Evolutionary conservation across 2,797 vertebrate species (phyloP).

Genomic region (Scolopax bukidnonensis): DNA sequence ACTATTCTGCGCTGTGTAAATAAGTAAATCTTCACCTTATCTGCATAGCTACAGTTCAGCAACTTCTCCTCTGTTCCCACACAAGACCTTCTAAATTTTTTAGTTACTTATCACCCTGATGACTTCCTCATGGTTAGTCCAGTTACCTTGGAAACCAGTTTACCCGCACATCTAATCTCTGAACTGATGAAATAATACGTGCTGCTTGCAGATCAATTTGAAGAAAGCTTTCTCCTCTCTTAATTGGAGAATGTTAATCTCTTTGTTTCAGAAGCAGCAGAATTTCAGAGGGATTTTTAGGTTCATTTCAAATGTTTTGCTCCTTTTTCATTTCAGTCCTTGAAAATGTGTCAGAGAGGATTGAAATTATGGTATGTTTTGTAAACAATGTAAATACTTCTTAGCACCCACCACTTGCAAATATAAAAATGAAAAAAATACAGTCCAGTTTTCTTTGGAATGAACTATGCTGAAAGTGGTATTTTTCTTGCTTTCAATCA

Average conservation of each 20-base stretch:
- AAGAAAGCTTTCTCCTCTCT: conserved; percentile 19
- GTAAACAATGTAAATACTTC: background rate
- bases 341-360: background rate
- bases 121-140: conserved; percentile 15
- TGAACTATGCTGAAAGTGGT: background rate
- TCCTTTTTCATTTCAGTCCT: background rate
- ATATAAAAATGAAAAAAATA: background rate
- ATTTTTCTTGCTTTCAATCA: background rate
- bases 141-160: conserved; percentile 62
- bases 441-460: background rate
- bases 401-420: background rate
- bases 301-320: background rate
- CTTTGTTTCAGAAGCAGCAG: background rate
- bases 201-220: conserved; percentile 12
- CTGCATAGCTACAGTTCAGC: background rate
- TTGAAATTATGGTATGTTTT: background rate
- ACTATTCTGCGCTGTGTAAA: background rate
- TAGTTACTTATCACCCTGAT: conserved; percentile 38
- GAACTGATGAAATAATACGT: conserved; percentile 13
- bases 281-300: background rate
- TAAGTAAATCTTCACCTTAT: background rate
- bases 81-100: background rate
- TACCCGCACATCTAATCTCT: conserved; percentile 14
- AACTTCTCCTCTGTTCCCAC: background rate
- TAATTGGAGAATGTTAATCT: conserved; percentile 36